Base-by-base conservation (phyloP, 2,888 invertebrate species). In the Idaea biselata region DNA sequence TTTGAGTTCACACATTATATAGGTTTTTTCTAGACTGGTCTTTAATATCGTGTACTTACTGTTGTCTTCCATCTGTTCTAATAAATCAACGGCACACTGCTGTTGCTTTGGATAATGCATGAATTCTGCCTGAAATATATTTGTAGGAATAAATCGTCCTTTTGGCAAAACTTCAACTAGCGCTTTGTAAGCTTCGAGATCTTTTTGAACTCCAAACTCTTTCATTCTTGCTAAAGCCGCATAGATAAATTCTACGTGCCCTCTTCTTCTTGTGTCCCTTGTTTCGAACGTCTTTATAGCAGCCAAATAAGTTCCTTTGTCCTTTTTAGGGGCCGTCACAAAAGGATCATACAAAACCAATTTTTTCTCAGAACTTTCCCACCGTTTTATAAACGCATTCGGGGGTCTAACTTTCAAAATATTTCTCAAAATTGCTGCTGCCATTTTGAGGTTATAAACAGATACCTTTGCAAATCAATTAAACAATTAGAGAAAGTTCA, bases 31-130 rank as follows among this genome's bases (percentile, higher is more conserved):
- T 25, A 25, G 25, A 25, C 25, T 25, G 25, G 25, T 25, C 25
- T 25, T 25, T 25, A 25, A 6, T 11, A 33, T 44, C 3, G 44
- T 16, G 61, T 62, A 76, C 74, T 79, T 88, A 96, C 97, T 96
- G 86, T 97, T 95, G 72, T 96, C 94, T 93, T 99, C 99, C 99
- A 99, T 99, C 93, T 98, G 96, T 75, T 97, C 96, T 31, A 99
- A 88, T 60, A 99, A 82, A 81, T 97, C 97, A n/a, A 98, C 95
- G 55, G 96, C 96, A 86, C 98, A 97, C 68, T 98, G 96, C 78
- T 99, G 99, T 79, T 99, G 99, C 82, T 97, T 97, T 0, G 99
- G 98, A 90, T 97, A 99, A 84, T 99, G 98, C 95, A 96, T 94
- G 76, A 98, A 97, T 85, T 98, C 97, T 0, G 96, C 95, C 93